Evolutionary conservation across 2,797 vertebrate genomes (phyloP).

Genomic region (Rachycentron canadum): DNA sequence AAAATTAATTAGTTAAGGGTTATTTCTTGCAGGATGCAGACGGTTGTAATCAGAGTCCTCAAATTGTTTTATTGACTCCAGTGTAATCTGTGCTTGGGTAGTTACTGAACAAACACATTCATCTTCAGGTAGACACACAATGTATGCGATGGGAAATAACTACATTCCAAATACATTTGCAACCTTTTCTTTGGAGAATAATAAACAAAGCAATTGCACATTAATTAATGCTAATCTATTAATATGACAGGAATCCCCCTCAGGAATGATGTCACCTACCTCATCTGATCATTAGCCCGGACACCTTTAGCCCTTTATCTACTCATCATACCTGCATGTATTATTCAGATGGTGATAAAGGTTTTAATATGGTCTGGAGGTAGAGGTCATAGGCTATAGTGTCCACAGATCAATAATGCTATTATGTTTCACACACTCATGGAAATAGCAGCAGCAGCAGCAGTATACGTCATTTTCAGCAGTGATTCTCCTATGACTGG

Average conservation of each 20-base stretch:
- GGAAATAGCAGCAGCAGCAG: constrained; percentile 7
- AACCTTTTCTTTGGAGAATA: neutral
- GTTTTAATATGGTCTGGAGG: constrained; percentile 28
- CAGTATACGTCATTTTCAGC: constrained; percentile 1
- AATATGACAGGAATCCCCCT: neutral
- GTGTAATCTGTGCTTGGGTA: constrained; percentile 6
- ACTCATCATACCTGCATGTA: constrained; percentile 41
- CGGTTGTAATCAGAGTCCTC: constrained; percentile 41
- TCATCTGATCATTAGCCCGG: constrained; percentile 3
- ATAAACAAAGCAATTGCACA: neutral
- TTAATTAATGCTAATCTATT: neutral
- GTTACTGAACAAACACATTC: constrained; percentile 35
- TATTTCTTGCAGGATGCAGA: neutral
- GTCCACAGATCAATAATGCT: constrained; percentile 52
- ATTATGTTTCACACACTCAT: constrained; percentile 4
- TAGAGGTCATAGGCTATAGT: constrained; percentile 40
- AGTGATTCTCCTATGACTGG: constrained; percentile 6
- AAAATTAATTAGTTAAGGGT: neutral
- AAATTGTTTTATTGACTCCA: constrained; percentile 41
- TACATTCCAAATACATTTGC: neutral
- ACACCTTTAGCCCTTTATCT: constrained; percentile 28
- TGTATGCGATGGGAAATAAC: neutral
- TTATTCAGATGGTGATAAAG: constrained; percentile 53
- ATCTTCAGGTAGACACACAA: neutral
- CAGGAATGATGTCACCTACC: neutral